These are phyloP conservation scores for Pygoscelis antarcticus DNA, from an alignment of 2,113 vertebrate species.

Conservation along the genomic window DNA sequence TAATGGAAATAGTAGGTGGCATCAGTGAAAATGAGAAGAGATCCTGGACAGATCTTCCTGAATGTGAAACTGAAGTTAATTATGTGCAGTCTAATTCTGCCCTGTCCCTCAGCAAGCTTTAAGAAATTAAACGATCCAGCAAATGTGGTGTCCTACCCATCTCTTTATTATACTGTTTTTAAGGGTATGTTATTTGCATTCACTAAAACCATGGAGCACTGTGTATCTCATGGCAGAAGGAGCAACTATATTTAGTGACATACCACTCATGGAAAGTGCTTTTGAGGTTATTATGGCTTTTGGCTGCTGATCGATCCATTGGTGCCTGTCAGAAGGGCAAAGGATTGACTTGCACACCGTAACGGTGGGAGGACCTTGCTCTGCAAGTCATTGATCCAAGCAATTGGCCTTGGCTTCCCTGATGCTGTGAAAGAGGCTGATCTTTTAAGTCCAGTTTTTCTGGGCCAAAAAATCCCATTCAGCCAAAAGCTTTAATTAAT, in stretches of 20 bases:
- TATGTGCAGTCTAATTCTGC: not conserved
- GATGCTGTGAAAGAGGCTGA: not conserved
- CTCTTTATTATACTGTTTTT: not conserved
- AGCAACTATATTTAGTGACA: not conserved
- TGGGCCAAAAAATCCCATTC: not conserved
- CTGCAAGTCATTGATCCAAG: not conserved
- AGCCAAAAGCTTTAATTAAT: conserved; percentile 15
- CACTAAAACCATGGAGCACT: not conserved
- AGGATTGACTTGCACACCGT: not conserved
- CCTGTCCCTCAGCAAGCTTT: not conserved
- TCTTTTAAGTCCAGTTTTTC: not conserved
- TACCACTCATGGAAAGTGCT: not conserved
- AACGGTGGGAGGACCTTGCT: not conserved
- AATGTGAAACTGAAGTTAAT: not conserved
- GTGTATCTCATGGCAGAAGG: not conserved
- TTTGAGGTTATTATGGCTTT: not conserved
- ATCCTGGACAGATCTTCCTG: not conserved
- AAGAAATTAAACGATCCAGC: not conserved
- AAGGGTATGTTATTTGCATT: not conserved
- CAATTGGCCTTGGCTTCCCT: not conserved
- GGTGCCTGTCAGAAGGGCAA: not conserved
- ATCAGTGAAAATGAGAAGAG: not conserved
- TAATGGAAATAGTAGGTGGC: not conserved
- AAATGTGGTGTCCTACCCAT: not conserved
- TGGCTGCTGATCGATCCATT: not conserved